A percentile compares a stretch with the other conserved stretches of the same genome.
Conservation (phyloP, 2,888 invertebrate species). For the Catocala sponsa region DNA sequence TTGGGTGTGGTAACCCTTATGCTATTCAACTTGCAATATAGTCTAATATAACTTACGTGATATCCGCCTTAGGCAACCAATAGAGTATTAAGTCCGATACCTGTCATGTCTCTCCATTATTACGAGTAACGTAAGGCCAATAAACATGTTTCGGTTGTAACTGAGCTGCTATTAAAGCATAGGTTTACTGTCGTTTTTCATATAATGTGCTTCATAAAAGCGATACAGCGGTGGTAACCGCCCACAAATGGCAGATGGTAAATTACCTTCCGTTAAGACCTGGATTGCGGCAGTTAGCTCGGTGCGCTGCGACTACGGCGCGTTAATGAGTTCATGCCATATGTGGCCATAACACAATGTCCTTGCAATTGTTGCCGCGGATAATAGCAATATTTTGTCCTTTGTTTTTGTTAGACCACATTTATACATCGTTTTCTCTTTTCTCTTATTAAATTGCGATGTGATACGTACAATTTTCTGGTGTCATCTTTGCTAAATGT, state of each 20-base stretch:
- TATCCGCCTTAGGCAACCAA: constrained; percentile 27
- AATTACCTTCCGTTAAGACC: constrained; percentile 80
- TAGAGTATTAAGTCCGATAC: constrained; percentile 25
- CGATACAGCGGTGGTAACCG: constrained; percentile 50
- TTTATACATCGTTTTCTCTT: constrained; percentile 22
- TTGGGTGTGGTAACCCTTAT: no score
- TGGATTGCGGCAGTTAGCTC: constrained; percentile 73
- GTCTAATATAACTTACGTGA: constrained; percentile 1
- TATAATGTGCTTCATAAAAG: constrained; percentile 50
- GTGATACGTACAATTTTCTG: background rate
- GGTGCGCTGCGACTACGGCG: constrained; percentile 59
- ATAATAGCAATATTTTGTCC: constrained; percentile 50
- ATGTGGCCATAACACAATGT: constrained; percentile 67
- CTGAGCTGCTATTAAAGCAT: constrained; percentile 24
- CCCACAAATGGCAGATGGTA: constrained; percentile 69
- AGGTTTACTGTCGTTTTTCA: constrained; percentile 47
- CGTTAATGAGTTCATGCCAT: constrained; percentile 74
- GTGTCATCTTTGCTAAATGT: constrained; percentile 12
- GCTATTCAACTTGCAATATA: no score
- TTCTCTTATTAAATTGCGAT: constrained; percentile 2
- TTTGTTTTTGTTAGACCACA: constrained; percentile 40
- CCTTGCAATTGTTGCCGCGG: constrained; percentile 63
- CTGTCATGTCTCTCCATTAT: constrained; percentile 6
- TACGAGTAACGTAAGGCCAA: constrained; percentile 27
- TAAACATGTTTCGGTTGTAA: constrained; percentile 20